Evolutionary conservation across 2,797 vertebrate species (phyloP), one percentile per base, ranked within the genome.

Genomic region (Onychomys torridus): DNA sequence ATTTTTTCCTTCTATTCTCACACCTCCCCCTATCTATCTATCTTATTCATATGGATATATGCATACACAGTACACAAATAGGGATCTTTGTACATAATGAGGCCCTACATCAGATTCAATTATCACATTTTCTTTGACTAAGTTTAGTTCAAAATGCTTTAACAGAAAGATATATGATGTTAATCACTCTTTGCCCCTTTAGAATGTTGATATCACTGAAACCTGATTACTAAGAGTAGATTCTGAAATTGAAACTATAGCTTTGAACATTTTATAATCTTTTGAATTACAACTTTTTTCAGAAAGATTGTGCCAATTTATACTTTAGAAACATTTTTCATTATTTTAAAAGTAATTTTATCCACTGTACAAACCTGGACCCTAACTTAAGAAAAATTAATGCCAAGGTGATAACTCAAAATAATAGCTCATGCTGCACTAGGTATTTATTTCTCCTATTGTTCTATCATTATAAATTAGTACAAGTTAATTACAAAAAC

Each of bases 141-240:
- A 94, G 93, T 67, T 89, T 92, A 63, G 59, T 83, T 90, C 43
- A 87, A 94, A 96, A 32, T 95, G 71, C 79, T 95, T 82, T 95
- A 91, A 87, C 59, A 67, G n/a, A 82, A 85, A 34, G 17, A 79
- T 81, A 94, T 37, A 92, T 37, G 37, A 85, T 84, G 73, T 76
- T 79, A 91, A 92, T 87, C 37, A 85, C 14, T 76, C 25, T 2
- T 77, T 65, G 13, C 25, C 61, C 71, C 84, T 83, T 85, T 69
- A 85, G 34, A 37, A 17, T 71, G n/a, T 93, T 95, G 75, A 94
- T 93, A 87, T 49, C n/a, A 87, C 61, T 83, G 11, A 52, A 96
- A 89, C 76, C 69, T 93, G 81, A 63, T 92, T 86, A 92, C n/a
- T 79, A 82, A 95, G n/a, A 95, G 63, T 83, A 91, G 32, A 94